Percentiles rank a stretch among this genome's conserved stretches.
These are phyloP conservation scores for Oceanodroma tethys DNA, from an alignment of 2,113 vertebrate genomes.

Conservation along the genomic window DNA sequence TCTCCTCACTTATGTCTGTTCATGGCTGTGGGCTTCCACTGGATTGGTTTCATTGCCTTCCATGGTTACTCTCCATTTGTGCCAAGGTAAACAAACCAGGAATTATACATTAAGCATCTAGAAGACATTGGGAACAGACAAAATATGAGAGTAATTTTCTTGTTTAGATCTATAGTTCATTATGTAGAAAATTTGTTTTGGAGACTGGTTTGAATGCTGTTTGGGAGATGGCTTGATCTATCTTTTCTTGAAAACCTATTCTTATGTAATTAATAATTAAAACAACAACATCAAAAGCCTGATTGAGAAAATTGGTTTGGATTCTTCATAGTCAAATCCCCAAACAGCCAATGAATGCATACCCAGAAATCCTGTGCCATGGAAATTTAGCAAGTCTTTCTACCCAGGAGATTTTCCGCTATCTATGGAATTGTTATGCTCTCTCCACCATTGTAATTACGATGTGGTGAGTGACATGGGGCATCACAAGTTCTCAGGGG, in stretches of 20 bases:
- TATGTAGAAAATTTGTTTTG: background rate
- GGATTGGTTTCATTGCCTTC: background rate
- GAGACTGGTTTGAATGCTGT: background rate
- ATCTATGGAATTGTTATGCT: background rate
- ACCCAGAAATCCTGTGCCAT: background rate
- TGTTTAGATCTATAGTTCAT: background rate
- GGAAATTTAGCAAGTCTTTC: background rate
- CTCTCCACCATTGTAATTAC: background rate
- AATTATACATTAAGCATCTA: background rate
- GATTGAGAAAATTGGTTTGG: background rate
- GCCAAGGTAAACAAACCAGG: background rate
- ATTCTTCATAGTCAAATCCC: background rate
- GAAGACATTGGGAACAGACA: background rate
- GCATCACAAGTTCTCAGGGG: background rate
- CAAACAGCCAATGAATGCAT: background rate
- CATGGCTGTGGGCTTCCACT: background rate
- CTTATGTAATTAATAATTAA: conserved; percentile 34
- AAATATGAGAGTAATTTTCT: background rate
- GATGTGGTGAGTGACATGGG: rapidly evolving
- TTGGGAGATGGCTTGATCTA: background rate
- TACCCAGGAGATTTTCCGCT: background rate
- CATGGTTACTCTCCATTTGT: background rate
- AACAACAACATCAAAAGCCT: conserved; percentile 6
- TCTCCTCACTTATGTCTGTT: background rate
- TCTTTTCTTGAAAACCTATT: background rate